Evolutionary conservation across 2,888 invertebrate species (phyloP), one percentile per base, ranked within the genome.

Genomic region (Drepanosiphum platanoidis): DNA sequence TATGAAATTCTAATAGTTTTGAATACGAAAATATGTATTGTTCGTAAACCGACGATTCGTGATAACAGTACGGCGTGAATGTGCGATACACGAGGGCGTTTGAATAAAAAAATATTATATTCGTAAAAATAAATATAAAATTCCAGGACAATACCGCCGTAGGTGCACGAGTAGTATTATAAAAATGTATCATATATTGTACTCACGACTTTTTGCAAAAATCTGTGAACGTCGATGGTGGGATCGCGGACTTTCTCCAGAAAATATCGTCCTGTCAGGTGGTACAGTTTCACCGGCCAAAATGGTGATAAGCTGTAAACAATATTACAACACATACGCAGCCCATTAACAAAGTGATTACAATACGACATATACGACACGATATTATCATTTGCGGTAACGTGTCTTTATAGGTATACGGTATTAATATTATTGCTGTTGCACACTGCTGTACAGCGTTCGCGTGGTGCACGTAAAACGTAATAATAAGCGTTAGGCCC

Each of bases 191-290:
- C 34, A 34, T n/a, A n/a, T 30, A 22, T 52, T 58, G 18, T 86
- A 90, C 93, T 92, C 90, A 96, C 96, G 90, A 96, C 90, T 91
- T 97, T 96, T 89, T 97, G 96, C 15, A 94, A 86, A 86, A 96
- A 92, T 82, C 95, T 91, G 86, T 96, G 90, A 58, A 92, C 91
- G 89, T 97, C 95, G 0, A 97, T 91, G 0, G 94, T 91, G 0
- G 97, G 96, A 90, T 97, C 96, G 86, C 97, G 91, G 52, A 95
- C 88, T 36, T 95, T 92, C 88, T 95, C 93, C 75, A 95, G 88
- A 78, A 95, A 90, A 87, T 94, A 93, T 87, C 98, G 91, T 89
- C 94, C 93, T 82, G 94, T 92, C 66, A 98, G 90, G 92, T 94
- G 95, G 87, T 92, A 91, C 30, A 97, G 91, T 89, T 95, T 95